phyloP scores from a whole-genome alignment of 2,797 vertebrate species.

The Falco rusticolus region DNA sequence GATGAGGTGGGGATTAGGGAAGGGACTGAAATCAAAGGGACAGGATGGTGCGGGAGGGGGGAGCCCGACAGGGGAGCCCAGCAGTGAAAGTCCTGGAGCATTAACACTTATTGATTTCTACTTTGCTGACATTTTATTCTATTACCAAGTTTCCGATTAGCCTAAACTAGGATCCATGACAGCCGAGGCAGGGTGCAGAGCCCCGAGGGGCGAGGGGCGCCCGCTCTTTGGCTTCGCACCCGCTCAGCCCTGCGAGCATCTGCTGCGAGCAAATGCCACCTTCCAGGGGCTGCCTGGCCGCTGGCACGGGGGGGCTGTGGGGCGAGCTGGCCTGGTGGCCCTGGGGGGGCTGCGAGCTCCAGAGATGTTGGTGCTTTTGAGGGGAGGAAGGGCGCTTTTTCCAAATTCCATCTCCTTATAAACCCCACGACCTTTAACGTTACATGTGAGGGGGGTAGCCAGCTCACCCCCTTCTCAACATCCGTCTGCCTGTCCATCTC shows the following conservation, averaged over 20 bases:
- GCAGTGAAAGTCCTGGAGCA: conserved; percentile 71
- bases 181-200: conserved; percentile 10
- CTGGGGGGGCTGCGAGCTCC: background rate
- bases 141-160: conserved; percentile 76
- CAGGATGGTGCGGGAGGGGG: conserved; percentile 49
- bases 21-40: conserved; percentile 71
- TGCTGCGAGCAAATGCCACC: background rate
- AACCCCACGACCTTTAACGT: background rate
- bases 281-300: background rate
- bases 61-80: conserved; percentile 22
- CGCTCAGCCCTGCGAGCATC: background rate
- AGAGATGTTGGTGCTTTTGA: background rate
- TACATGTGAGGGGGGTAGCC: background rate
- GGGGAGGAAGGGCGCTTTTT: background rate
- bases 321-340: background rate
- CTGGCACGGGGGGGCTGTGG: background rate
- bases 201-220: background rate
- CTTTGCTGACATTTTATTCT: conserved; percentile 74
- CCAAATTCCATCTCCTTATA: background rate
- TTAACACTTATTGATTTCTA: conserved; percentile 75
- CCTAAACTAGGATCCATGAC: conserved; percentile 36
- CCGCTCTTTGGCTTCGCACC: background rate
- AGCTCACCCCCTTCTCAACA: background rate
- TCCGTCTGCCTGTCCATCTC: background rate
- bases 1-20: conserved; percentile 83